These are phyloP conservation scores for Sarcophaga carnaria DNA, from an alignment of 2,888 invertebrate genomes.

Conservation along the genomic window DNA sequence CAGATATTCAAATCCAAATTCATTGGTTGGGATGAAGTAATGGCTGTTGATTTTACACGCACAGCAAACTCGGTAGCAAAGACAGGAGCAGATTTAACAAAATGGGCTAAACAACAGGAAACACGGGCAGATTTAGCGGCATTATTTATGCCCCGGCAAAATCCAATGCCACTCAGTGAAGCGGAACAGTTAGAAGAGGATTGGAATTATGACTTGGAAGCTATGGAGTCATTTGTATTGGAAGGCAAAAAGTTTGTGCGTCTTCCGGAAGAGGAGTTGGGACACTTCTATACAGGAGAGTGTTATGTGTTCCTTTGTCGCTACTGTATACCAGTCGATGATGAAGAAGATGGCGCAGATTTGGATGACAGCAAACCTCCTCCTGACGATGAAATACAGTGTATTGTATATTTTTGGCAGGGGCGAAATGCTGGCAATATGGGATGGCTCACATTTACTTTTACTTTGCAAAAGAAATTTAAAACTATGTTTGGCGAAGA, in stretches of 20 bases:
- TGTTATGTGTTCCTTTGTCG: conserved; percentile 99
- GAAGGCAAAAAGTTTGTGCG: conserved; percentile 99
- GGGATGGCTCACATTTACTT: conserved; percentile 99
- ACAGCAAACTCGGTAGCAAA: conserved; percentile 98
- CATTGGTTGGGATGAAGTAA: conserved; percentile 98
- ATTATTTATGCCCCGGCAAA: conserved; percentile 96
- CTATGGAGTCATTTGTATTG: conserved; percentile 98
- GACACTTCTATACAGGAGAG: conserved; percentile 94
- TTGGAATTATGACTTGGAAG: conserved; percentile 99
- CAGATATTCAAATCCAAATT: conserved; percentile 99
- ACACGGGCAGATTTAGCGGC: conserved; percentile 97
- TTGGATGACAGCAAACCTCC: conserved; percentile 76
- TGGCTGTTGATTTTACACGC: conserved; percentile 98
- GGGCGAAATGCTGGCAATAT: conserved; percentile 98
- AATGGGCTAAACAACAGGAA: conserved; percentile 94
- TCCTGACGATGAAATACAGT: conserved; percentile 86
- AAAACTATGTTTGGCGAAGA: conserved; percentile 93
- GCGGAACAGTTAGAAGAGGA: conserved; percentile 95
- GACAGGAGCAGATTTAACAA: conserved; percentile 97
- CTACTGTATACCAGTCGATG: conserved; percentile 92
- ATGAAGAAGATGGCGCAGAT: conserved; percentile 83
- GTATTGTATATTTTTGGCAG: conserved; percentile 99
- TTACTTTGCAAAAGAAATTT: conserved; percentile 96
- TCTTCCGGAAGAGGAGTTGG: conserved; percentile 96
- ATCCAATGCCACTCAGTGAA: conserved; percentile 91